Percentiles rank a stretch among this genome's conserved stretches.
Conservation (phyloP, 2,888 invertebrate genomes). For the Agonum fuliginosum region DNA sequence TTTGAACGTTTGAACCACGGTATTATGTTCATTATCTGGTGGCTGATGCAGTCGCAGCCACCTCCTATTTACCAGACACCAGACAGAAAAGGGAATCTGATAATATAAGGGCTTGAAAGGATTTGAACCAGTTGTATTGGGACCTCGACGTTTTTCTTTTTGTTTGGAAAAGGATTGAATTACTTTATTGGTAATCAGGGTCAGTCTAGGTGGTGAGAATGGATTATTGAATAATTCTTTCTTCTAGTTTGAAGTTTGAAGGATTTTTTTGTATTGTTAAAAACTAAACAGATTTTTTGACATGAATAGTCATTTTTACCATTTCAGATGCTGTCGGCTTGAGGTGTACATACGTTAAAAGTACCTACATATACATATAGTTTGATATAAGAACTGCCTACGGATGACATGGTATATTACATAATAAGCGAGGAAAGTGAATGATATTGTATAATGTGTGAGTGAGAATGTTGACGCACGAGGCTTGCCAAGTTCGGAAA, state of each 20-base stretch:
- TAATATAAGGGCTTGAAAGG: conserved; percentile 3
- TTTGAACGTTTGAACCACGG: neutral
- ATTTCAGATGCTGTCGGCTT: too few species aligned
- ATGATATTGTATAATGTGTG: too few species aligned
- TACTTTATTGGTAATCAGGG: conserved; percentile 19
- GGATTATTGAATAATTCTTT: neutral
- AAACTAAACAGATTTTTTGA: neutral
- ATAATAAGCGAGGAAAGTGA: too few species aligned
- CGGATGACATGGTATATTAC: too few species aligned
- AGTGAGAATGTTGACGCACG: too few species aligned
- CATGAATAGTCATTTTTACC: too few species aligned
- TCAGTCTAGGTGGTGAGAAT: neutral
- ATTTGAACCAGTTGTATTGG: neutral
- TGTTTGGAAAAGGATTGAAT: neutral
- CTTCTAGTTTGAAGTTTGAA: neutral
- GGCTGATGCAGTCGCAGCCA: conserved; percentile 35
- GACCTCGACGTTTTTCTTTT: neutral
- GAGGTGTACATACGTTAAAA: too few species aligned
- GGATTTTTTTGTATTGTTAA: neutral
- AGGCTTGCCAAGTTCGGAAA: too few species aligned
- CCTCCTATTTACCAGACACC: conserved; percentile 16
- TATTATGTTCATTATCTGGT: conserved; percentile 42
- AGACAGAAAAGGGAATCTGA: conserved; percentile 21
- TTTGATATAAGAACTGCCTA: too few species aligned
- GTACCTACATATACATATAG: too few species aligned